Percentiles rank a stretch among this genome's conserved stretches.
Conservation (phyloP, 2,888 invertebrate genomes). For the Panopea generosa region DNA sequence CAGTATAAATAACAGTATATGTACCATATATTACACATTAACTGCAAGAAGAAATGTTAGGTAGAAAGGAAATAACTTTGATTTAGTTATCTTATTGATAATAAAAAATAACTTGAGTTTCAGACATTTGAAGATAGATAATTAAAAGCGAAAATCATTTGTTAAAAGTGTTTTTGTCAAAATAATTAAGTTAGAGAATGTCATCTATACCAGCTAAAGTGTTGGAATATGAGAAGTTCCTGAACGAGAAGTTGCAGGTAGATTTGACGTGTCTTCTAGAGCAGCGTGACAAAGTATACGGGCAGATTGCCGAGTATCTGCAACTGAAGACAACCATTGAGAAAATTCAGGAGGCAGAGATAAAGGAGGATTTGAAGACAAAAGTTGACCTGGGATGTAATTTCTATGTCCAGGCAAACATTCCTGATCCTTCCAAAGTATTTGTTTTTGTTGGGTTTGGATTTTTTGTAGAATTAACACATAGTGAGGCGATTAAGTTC, state of each 20-base stretch:
- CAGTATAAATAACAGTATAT: too few species aligned
- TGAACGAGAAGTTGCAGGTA: slow-evolving; percentile 92
- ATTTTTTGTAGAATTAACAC: slow-evolving; percentile 90
- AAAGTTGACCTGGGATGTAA: slow-evolving; percentile 94
- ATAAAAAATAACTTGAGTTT: too few species aligned
- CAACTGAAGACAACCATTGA: slow-evolving; percentile 91
- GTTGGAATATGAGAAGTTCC: slow-evolving; percentile 89
- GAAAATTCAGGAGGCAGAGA: slow-evolving; percentile 87
- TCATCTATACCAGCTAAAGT: slow-evolving; percentile 83
- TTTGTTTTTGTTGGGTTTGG: slow-evolving; percentile 92
- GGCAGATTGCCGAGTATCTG: slow-evolving; percentile 90
- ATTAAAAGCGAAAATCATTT: too few species aligned
- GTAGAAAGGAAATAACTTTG: too few species aligned
- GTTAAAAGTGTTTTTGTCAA: too few species aligned
- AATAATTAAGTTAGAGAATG: background rate
- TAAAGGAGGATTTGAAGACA: slow-evolving; percentile 88
- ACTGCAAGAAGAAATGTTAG: too few species aligned
- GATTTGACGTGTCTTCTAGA: slow-evolving; percentile 88
- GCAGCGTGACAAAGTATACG: slow-evolving; percentile 88
- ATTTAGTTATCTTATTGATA: too few species aligned
- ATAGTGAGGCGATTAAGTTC: slow-evolving; percentile 90
- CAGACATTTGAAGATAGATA: too few species aligned
- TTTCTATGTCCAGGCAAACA: slow-evolving; percentile 92
- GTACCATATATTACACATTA: too few species aligned
- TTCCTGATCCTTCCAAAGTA: slow-evolving; percentile 89